phyloP scores from a whole-genome alignment of 92 coral and sea anemone species.

The Phenganax stokvisi region DNA sequence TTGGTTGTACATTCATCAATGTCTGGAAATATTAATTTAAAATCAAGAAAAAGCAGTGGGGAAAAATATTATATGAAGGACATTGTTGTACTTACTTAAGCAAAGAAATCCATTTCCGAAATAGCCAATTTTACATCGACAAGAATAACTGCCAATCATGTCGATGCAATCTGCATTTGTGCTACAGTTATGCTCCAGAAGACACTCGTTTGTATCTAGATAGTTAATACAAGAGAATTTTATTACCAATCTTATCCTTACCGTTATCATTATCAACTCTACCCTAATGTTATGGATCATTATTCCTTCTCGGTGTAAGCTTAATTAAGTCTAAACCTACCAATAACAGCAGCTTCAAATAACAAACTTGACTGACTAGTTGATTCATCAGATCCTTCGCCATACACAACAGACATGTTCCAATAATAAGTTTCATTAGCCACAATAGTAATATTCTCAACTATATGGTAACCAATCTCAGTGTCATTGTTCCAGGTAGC shows the following conservation, averaged over 20 bases:
- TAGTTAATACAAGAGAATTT: neutral
- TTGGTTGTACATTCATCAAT: slow-evolving; percentile 5
- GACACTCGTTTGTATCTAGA: slow-evolving; percentile 1
- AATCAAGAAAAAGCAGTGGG: neutral
- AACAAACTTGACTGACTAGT: slow-evolving; percentile 24
- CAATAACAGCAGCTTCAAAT: slow-evolving; percentile 27
- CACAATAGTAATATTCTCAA: slow-evolving; percentile 23
- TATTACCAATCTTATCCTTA: neutral
- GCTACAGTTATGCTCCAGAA: neutral
- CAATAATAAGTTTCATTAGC: slow-evolving; percentile 19
- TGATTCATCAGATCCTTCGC: slow-evolving; percentile 21
- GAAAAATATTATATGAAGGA: neutral
- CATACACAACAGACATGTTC: slow-evolving; percentile 28
- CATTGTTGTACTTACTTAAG: neutral
- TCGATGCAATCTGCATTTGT: neutral
- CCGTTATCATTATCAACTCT: neutral
- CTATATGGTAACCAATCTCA: slow-evolving; percentile 30
- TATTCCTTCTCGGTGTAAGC: neutral
- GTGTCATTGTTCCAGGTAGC: slow-evolving; percentile 35
- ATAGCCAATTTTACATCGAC: slow-evolving; percentile 13
- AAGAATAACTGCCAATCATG: slow-evolving; percentile 2
- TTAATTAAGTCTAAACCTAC: neutral
- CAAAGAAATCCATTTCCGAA: neutral
- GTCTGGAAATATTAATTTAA: neutral
- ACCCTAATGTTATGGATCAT: neutral